phyloP scores from a whole-genome alignment of 1,140 invertebrate species.

The Metopolophium dirhodum region DNA sequence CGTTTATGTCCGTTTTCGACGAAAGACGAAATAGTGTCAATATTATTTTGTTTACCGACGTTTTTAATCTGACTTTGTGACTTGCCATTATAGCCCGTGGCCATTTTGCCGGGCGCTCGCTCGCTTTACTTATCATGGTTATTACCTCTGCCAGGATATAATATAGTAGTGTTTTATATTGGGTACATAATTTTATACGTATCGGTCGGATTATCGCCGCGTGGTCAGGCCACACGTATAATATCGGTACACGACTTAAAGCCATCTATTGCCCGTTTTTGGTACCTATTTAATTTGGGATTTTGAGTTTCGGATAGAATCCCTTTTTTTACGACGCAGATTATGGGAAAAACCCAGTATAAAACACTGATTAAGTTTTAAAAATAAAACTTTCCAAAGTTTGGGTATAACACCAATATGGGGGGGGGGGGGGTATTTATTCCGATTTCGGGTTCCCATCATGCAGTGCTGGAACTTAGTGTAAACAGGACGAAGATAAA shows the following conservation, averaged over 20 bases:
- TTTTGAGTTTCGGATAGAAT: neutral
- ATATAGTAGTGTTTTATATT: neutral
- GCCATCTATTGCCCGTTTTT: neutral
- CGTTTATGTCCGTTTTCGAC: neutral
- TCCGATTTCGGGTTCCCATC: no score
- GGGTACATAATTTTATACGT: neutral
- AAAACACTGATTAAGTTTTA: no score
- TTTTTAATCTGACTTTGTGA: neutral
- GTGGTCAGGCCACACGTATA: neutral
- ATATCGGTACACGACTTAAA: neutral
- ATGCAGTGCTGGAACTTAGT: no score
- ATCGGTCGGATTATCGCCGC: neutral
- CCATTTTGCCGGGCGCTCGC: neutral
- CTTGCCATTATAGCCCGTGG: neutral
- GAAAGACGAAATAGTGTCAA: neutral
- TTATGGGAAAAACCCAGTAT: no score
- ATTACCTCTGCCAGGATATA: neutral
- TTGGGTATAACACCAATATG: no score
- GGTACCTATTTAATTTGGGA: neutral
- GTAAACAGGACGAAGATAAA: no score
- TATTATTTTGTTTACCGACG: constrained; percentile 1
- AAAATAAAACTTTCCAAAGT: no score
- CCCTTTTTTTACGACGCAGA: neutral
- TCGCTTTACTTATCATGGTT: neutral
- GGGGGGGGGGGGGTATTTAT: no score